These are phyloP conservation scores for Tipula vernalis DNA, from an alignment of 2,888 invertebrate species.

Conservation along the genomic window DNA sequence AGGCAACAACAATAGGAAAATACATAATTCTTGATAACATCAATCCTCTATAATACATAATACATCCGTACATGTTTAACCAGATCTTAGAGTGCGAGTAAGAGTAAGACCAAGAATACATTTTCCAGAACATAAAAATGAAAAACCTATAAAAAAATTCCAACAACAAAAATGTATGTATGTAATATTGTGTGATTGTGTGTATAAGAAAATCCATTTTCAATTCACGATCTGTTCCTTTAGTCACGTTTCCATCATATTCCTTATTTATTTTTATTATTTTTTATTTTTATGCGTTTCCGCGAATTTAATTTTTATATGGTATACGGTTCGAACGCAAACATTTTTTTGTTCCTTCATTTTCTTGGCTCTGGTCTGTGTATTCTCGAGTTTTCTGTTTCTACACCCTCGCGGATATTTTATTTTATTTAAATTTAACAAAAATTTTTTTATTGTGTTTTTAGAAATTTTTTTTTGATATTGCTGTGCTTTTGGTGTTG, in stretches of 20 bases:
- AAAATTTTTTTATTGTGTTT: background rate
- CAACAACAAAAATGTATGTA: background rate
- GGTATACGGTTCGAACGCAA: background rate
- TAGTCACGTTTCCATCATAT: conserved; percentile 4
- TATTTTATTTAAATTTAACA: background rate
- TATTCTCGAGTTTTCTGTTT: background rate
- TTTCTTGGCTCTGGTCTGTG: background rate
- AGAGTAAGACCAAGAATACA: background rate
- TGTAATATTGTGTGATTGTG: background rate
- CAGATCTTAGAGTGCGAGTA: background rate
- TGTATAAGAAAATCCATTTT: background rate
- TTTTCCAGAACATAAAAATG: background rate
- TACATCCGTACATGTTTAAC: background rate
- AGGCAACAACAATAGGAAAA: background rate
- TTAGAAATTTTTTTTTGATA: background rate
- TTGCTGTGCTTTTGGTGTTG: background rate
- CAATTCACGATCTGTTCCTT: background rate
- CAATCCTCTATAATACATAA: background rate
- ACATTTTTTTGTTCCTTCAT: background rate
- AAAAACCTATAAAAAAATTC: background rate
- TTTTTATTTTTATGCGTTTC: conserved; percentile 4
- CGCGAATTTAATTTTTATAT: background rate
- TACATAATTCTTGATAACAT: background rate
- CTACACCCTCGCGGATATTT: background rate
- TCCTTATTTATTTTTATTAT: background rate